phyloP scores from a whole-genome alignment of 2,888 invertebrate genomes.

The Agrotis ipsilon region DNA sequence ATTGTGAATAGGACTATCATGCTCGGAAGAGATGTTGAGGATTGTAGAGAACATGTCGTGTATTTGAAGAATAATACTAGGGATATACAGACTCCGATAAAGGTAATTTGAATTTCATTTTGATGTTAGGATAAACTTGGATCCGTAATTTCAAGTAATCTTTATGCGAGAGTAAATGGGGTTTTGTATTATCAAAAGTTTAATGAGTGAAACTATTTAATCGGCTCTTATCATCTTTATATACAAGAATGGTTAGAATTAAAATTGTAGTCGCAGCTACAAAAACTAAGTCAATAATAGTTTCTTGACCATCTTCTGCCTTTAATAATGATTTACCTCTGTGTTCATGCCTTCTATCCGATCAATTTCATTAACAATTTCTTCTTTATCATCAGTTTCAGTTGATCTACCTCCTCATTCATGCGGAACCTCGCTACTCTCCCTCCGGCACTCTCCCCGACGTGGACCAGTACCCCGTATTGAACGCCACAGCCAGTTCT shows the following conservation, averaged over 20 bases:
- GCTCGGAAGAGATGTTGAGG: slow-evolving; percentile 91
- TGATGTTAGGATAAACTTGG: too few relatives aligned
- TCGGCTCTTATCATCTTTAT: too few relatives aligned
- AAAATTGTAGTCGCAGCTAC: too few relatives aligned
- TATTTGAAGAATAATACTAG: slow-evolving; percentile 96
- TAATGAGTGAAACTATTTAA: too few relatives aligned
- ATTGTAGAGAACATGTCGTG: slow-evolving; percentile 95
- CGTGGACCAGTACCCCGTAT: slow-evolving; percentile 95
- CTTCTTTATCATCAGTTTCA: slow-evolving; percentile 91
- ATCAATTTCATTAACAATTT: neutral
- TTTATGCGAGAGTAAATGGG: too few relatives aligned
- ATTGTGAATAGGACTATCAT: slow-evolving; percentile 92
- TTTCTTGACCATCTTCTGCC: too few relatives aligned
- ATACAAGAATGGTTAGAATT: too few relatives aligned
- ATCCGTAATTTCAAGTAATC: neutral
- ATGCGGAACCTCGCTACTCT: slow-evolving; percentile 92
- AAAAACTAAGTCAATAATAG: neutral
- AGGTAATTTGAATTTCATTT: slow-evolving; percentile 80
- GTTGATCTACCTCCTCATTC: slow-evolving; percentile 95
- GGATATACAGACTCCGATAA: slow-evolving; percentile 97
- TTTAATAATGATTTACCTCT: neutral
- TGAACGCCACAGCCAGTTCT: slow-evolving; percentile 96
- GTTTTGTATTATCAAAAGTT: neutral
- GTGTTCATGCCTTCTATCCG: neutral
- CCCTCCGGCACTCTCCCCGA: slow-evolving; percentile 91